Evolutionary conservation across 1,140 invertebrate genomes (phyloP), one percentile per base, ranked within the genome.

Genomic region (Hestina assimilis): DNA sequence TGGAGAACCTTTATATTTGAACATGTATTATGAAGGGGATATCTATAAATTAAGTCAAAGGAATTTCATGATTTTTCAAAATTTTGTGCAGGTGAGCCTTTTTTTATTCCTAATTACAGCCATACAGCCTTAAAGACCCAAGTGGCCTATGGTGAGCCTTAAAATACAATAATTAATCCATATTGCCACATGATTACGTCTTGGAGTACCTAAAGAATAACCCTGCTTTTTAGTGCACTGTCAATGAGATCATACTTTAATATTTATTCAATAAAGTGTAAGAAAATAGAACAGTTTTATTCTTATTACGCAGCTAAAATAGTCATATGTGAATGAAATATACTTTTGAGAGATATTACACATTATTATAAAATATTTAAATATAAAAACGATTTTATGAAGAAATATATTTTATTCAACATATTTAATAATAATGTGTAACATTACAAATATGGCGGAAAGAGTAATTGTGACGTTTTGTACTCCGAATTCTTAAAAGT

Each of bases 171-270:
- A n/a, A n/a, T n/a, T n/a, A n/a, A n/a, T n/a, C n/a, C n/a, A n/a
- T n/a, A 1, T 38, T 38, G 1, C 12, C 19, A 52, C 9, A 50
- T 46, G 14, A 43, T 53, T 47, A 41, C 41, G 19, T 59, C 33
- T 46, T 21, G 14, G 41, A 21, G 40, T n/a, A 52, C 20, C 23
- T 63, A 58, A 54, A 35, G 53, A 70, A 52, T 73, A 78, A 81
- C 80, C 80, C 79, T 84, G 79, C 72, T 72, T 80, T 71, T 75
- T 56, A 79, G 77, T 84, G 81, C 75, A 67, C 63, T 68, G 56
- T 72, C 59, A 57, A 74, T 75, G 72, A 79, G 74, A 76, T 78
- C 72, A 72, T 63, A 66, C 40, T 59, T 69, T 71, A 68, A 67
- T 65, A 67, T 70, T 62, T 69, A 60, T 54, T 53, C 63, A 63